Base-by-base conservation (phyloP, 2,888 invertebrate genomes). In the Elmis aenea region DNA sequence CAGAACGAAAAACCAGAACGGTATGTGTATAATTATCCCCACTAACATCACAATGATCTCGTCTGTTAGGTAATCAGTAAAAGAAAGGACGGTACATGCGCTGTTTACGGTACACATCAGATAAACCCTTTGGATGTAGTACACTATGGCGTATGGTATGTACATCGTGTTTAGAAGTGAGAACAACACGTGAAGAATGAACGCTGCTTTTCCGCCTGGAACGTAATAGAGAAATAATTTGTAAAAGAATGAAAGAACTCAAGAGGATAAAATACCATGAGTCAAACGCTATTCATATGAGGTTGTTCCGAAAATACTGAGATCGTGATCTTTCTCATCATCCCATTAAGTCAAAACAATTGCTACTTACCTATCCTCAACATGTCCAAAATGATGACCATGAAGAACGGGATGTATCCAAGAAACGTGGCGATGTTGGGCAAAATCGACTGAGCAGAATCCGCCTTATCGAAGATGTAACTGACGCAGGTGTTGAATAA, bases 381-480 rank as follows among this genome's bases (percentile, higher is more conserved):
- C 69, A 84, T 81, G 56, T 88, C 86, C 27, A 86, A 61, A 13
- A 81, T 71, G 29, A 81, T 78, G 1, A 88, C 85, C 18, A 84
- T 59, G 10, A 83, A 67, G 58, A 85, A 88, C 0, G 88, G 86
- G 45, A 88, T 73, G 28, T 85, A 75, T 1, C 87, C 86, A 21
- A 83, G 68, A 67, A 83, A 81, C 0, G 83, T 83, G 8, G 81
- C 81, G 13, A 85, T 78, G 55, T 85, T 85, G 0, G 85, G 85
- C 64, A 86, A 72, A 47, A 88, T 81, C 39, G 84, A 81, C 58
- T 85, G 85, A 1, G 87, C 87, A 3, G 86, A 85, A 59, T 89
- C 89, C 71, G 81, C 80, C 58, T 84, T 85, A 62, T 85, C 82
- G 62, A 90, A 90, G 30, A 85, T 73, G 58, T 87, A 89, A 14